phyloP scores from a whole-genome alignment of 2,888 invertebrate species.

The Ochropleura plecta region DNA sequence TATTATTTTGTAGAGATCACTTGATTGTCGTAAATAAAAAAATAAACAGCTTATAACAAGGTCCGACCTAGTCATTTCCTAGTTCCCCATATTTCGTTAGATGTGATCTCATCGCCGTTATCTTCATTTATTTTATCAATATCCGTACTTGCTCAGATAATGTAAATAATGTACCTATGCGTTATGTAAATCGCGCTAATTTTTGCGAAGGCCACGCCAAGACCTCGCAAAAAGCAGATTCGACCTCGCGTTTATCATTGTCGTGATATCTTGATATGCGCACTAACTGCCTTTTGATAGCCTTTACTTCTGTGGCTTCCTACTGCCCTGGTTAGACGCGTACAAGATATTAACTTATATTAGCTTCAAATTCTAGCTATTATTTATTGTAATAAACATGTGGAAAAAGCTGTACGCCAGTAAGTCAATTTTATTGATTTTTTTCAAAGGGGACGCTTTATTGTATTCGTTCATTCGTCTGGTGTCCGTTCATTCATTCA shows the following conservation, averaged over 20 bases:
- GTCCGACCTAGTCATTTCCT: slow-evolving; percentile 73
- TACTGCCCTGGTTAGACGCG: slow-evolving; percentile 73
- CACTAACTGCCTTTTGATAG: slow-evolving; percentile 80
- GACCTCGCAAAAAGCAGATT: slow-evolving; percentile 86
- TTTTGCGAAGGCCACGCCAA: slow-evolving; percentile 83
- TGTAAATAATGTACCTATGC: slow-evolving; percentile 76
- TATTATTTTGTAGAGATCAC: slow-evolving; percentile 3
- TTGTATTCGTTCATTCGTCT: slow-evolving; percentile 51
- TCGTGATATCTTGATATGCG: slow-evolving; percentile 85
- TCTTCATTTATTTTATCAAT: slow-evolving; percentile 76
- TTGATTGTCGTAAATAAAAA: slow-evolving; percentile 19
- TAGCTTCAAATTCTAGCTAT: slow-evolving; percentile 28
- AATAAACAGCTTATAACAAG: slow-evolving; percentile 28
- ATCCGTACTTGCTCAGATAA: slow-evolving; percentile 74
- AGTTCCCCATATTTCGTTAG: slow-evolving; percentile 67
- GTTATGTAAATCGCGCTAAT: slow-evolving; percentile 88
- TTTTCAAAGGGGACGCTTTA: slow-evolving; percentile 22
- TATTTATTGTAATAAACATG: slow-evolving; percentile 38
- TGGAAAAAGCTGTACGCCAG: slow-evolving; percentile 77
- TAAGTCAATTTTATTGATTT: slow-evolving; percentile 70
- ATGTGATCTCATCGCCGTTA: slow-evolving; percentile 78
- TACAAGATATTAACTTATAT: slow-evolving; percentile 49
- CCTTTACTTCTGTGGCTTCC: slow-evolving; percentile 77
- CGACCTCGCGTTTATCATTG: slow-evolving; percentile 87
- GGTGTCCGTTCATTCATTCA: slow-evolving; percentile 47